Evolutionary conservation across 2,888 invertebrate species (phyloP), one percentile per base, ranked within the genome.

Genomic region (Dyspetes luteomarginatus): DNA sequence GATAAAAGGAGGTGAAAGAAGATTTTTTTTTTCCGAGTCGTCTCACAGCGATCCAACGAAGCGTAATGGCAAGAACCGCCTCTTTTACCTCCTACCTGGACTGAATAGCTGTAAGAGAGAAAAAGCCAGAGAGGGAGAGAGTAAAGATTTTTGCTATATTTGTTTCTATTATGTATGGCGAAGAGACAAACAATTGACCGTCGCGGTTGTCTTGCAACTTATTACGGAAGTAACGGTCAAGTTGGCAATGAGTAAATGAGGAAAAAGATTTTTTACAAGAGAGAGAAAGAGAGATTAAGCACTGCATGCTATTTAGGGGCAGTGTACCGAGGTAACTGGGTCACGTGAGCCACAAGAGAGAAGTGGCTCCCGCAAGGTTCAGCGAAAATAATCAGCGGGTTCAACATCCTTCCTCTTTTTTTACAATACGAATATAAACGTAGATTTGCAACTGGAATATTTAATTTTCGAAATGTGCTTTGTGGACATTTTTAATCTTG

Each of bases 171-270:
- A 64, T 28, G 68, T 56, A 71, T 30, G 19, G 48, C 24, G 56
- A 73, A n/a, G 55, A 73, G 45, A 67, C 62, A 56, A 52, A 36
- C 50, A 30, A 73, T 73, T 43, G 64, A 50, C 56, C 68, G 56
- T 7, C 12, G n/a, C 7, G 12, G 56, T 65, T 64, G 68, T 73
- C 56, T 77, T 69, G 58, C 69, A 69, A 65, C 81, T 73, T 81
- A 77, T 77, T 74, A 60, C 77, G 73, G 81, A 81, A 81, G 77
- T 81, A 73, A 81, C 77, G 81, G 81, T 77, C 81, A 81, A 69
- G 45, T 50, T 28, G 50, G 41, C 58, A 45, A 41, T 19, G 28
- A 71, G 45, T 22, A 45, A 68, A 55, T 52, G 30, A 26, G 50
- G 55, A 41, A 74, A 79, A 72, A 73, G 55, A 24, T 45, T 67